Conservation (phyloP, 2,113 vertebrate species). For the Delphinapterus leucas region DNA sequence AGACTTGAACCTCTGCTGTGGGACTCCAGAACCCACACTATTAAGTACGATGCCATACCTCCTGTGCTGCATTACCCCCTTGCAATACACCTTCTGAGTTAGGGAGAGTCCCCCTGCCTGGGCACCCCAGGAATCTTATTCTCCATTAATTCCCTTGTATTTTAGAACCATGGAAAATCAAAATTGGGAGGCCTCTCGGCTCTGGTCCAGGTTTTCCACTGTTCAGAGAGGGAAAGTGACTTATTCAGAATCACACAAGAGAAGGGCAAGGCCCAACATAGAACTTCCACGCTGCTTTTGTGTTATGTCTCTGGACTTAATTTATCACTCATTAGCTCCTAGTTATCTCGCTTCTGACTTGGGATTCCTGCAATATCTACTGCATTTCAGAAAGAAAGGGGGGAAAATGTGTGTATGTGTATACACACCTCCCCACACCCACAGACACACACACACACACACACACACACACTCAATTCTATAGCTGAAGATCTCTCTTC, state of each 20-base stretch:
- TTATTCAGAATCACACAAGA: neutral
- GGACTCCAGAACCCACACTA: neutral
- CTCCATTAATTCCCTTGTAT: neutral
- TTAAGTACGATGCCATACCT: fast-evolving
- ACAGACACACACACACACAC: neutral
- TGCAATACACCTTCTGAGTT: neutral
- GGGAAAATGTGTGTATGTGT: neutral
- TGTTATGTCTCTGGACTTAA: neutral
- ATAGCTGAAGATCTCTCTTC: neutral
- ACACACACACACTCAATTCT: neutral
- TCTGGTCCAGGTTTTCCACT: neutral
- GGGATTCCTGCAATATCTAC: neutral
- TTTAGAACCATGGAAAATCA: neutral
- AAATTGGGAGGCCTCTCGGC: neutral
- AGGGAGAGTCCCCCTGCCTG: neutral
- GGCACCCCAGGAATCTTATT: neutral
- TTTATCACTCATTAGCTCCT: neutral
- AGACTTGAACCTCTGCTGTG: neutral
- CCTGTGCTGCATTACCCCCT: neutral
- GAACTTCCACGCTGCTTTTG: neutral
- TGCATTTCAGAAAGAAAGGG: neutral
- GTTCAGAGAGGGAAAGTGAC: neutral
- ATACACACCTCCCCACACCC: neutral
- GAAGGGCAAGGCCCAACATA: neutral
- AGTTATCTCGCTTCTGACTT: neutral